Conservation (phyloP, 2,888 invertebrate species). For the Desoria tigrina region DNA sequence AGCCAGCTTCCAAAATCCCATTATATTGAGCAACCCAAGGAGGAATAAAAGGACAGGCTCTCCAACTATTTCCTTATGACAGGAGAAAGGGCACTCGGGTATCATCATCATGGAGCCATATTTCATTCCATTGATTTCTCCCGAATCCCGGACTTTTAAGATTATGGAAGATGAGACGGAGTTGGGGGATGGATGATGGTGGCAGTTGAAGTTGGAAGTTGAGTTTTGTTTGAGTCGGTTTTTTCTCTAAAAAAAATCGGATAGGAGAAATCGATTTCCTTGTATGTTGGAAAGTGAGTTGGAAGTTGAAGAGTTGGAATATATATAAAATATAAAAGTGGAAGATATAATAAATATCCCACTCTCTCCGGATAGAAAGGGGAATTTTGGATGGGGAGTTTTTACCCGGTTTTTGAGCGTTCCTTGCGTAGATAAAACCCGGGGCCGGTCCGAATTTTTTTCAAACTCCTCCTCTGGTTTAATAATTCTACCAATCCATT, state of each 20-base stretch:
- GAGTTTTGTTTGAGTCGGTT: slow-evolving; percentile 19
- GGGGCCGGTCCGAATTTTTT: slow-evolving; percentile 50
- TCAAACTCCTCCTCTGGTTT: slow-evolving; percentile 54
- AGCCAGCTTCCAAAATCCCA: too few species aligned
- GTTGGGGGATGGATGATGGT: slow-evolving; percentile 5
- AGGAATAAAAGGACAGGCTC: too few species aligned
- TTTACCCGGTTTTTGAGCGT: slow-evolving; percentile 10
- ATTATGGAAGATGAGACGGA: slow-evolving; percentile 31
- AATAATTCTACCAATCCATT: slow-evolving; percentile 54
- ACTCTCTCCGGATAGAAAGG: not conserved
- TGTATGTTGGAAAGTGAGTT: slow-evolving; percentile 7
- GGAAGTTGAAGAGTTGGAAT: not conserved
- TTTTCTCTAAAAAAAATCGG: slow-evolving; percentile 2
- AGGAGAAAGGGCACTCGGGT: too few species aligned
- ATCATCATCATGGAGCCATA: too few species aligned
- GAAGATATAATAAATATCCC: too few species aligned
- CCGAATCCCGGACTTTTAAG: slow-evolving; percentile 14
- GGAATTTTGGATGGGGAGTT: slow-evolving; percentile 3
- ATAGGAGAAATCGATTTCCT: slow-evolving; percentile 9
- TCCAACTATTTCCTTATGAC: too few species aligned
- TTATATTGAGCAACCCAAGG: too few species aligned
- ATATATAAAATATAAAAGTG: too few species aligned
- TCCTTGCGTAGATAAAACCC: slow-evolving; percentile 34
- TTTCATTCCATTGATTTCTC: not conserved
- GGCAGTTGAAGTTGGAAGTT: slow-evolving; percentile 15